Conservation (phyloP, 2,113 vertebrate species). For the Andinoacara biseriatus region DNA sequence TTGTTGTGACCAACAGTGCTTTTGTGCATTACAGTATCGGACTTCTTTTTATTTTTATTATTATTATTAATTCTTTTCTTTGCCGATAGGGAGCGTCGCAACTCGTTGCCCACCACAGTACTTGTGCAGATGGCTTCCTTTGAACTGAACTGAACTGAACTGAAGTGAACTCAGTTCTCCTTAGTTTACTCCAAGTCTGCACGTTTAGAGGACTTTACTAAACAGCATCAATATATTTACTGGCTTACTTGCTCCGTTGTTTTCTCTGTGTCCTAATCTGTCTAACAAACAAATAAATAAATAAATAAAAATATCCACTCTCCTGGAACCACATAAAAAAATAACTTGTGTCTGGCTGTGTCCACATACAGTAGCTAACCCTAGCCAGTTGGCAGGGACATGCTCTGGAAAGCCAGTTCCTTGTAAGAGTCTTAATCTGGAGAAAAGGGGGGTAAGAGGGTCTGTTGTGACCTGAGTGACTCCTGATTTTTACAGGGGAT, state of each 20-base stretch:
- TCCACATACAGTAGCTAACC: slow-evolving; percentile 38
- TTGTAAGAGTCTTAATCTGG: slow-evolving; percentile 52
- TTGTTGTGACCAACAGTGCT: slow-evolving; percentile 30
- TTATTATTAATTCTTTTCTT: slow-evolving; percentile 50
- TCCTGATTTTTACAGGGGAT: slow-evolving; percentile 35
- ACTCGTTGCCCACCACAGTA: slow-evolving; percentile 47
- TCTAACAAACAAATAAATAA: not conserved
- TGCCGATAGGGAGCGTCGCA: slow-evolving; percentile 85
- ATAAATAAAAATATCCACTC: not conserved
- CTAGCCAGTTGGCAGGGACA: slow-evolving; percentile 59
- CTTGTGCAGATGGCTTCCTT: slow-evolving; percentile 63
- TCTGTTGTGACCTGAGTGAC: slow-evolving; percentile 58
- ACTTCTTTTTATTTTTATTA: not conserved
- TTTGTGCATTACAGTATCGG: slow-evolving; percentile 46
- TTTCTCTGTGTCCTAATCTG: slow-evolving; percentile 28
- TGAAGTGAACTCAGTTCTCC: slow-evolving; percentile 68
- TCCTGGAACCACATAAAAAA: slow-evolving; percentile 1
- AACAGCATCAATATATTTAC: slow-evolving; percentile 47
- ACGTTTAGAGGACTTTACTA: slow-evolving; percentile 14
- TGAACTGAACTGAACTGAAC: slow-evolving; percentile 74
- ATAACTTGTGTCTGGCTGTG: slow-evolving; percentile 16
- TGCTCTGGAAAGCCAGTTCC: slow-evolving; percentile 54
- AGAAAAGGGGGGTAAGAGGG: slow-evolving; percentile 24
- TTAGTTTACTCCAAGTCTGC: slow-evolving; percentile 41
- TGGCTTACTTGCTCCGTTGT: slow-evolving; percentile 24